These are phyloP conservation scores for Syngnathus typhle DNA, from an alignment of 2,113 vertebrate genomes.

Conservation along the genomic window DNA sequence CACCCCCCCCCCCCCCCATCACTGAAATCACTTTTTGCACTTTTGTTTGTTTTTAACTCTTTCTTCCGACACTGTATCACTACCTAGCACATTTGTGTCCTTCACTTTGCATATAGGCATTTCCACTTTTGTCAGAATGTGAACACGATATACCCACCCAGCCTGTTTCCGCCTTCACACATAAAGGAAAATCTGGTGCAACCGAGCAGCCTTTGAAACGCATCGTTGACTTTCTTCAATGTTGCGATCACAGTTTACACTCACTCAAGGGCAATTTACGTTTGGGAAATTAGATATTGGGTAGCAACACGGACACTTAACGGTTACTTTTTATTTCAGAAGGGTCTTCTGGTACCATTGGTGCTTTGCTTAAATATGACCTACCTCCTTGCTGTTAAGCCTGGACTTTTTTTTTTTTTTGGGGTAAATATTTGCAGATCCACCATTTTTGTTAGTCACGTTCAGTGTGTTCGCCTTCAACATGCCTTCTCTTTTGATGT, in stretches of 20 bases:
- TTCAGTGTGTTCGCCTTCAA: not conserved
- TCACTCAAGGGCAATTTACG: not conserved
- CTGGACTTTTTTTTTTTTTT: constrained; percentile 43
- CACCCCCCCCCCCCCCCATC: not conserved
- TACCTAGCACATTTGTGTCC: not conserved
- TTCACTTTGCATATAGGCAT: not conserved
- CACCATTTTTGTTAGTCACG: constrained; percentile 17
- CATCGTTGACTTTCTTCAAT: not conserved
- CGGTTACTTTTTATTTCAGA: constrained; percentile 43
- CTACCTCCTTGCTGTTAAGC: constrained; percentile 65
- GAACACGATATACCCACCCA: not conserved
- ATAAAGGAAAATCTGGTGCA: not conserved
- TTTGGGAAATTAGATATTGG: not conserved
- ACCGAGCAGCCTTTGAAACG: not conserved
- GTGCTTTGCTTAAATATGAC: constrained; percentile 47
- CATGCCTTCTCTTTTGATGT: constrained; percentile 22
- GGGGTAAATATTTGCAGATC: not conserved
- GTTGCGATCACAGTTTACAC: not conserved
- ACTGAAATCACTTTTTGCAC: constrained; percentile 31
- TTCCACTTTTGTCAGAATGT: not conserved
- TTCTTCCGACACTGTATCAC: not conserved
- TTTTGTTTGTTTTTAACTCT: not conserved
- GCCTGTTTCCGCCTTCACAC: not conserved
- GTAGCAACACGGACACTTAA: not conserved
- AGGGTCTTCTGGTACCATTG: constrained; percentile 42